phyloP scores from a whole-genome alignment of 1,140 invertebrate species.

The Drosophila seguyi region DNA sequence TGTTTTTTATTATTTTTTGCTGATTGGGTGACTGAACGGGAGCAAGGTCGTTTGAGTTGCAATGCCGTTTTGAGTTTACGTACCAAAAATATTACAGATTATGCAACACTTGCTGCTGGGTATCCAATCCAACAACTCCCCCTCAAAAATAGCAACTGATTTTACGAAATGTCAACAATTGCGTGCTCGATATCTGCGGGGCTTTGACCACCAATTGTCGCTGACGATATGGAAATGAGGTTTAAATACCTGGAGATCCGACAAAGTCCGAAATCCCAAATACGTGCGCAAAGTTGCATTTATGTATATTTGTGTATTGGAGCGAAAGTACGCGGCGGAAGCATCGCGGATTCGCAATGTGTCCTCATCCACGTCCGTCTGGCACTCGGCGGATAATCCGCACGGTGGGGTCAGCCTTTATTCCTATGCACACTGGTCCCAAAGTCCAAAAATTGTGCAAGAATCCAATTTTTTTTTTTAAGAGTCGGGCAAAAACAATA shows the following conservation, averaged over 20 bases:
- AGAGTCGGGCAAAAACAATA: too few species aligned
- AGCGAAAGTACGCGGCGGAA: constrained; percentile 50
- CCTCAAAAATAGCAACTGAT: constrained; percentile 19
- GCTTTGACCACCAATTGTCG: constrained; percentile 49
- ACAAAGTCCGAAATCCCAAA: constrained; percentile 68
- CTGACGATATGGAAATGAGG: constrained; percentile 69
- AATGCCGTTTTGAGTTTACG: constrained; percentile 42
- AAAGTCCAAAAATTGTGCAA: too few species aligned
- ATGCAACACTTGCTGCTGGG: constrained; percentile 49
- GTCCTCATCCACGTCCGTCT: constrained; percentile 21
- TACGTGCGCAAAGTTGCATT: constrained; percentile 72
- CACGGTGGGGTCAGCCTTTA: constrained; percentile 13
- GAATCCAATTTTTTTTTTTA: too few species aligned
- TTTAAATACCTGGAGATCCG: constrained; percentile 64
- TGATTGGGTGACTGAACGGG: constrained; percentile 62
- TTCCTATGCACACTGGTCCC: too few species aligned
- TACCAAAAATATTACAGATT: constrained; percentile 65
- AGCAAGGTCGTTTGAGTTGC: constrained; percentile 66
- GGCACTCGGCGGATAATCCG: constrained; percentile 38
- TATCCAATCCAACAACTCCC: constrained; percentile 6
- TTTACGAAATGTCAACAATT: constrained; percentile 58
- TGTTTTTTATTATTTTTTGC: neutral
- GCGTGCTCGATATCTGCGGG: neutral
- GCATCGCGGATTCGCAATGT: constrained; percentile 34
- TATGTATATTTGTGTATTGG: constrained; percentile 59